Conservation (phyloP, 1,140 invertebrate species). For the Psilanteris sp. region DNA sequence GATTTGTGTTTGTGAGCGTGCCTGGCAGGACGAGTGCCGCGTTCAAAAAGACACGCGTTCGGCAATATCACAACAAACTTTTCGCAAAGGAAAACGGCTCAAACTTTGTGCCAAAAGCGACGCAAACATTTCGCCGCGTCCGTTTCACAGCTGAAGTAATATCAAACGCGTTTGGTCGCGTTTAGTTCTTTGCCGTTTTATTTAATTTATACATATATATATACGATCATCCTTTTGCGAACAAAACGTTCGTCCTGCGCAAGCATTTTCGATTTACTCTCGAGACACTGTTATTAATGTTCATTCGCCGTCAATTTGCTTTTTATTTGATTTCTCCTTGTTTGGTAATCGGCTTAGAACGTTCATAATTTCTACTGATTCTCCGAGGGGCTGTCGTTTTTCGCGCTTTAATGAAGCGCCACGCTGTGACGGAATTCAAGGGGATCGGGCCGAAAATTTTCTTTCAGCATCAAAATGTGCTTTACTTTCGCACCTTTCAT, state of each 20-base stretch:
- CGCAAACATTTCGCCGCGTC: too few species aligned
- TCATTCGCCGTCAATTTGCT: conserved; percentile 38
- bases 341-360: conserved; percentile 62
- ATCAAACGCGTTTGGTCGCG: too few species aligned
- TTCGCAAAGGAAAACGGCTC: conserved; percentile 9
- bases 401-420: conserved; percentile 65
- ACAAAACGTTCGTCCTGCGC: too few species aligned
- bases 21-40: conserved; percentile 10
- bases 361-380: conserved; percentile 59
- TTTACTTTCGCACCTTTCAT: conserved; percentile 52
- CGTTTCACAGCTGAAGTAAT: too few species aligned
- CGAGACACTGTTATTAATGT: conserved; percentile 51
- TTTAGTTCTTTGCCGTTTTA: too few species aligned
- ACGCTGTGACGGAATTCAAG: conserved; percentile 59
- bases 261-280: too few species aligned
- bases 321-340: conserved; percentile 57
- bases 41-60: conserved; percentile 50
- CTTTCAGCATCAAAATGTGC: conserved; percentile 58
- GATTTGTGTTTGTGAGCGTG: conserved; percentile 51
- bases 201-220: too few species aligned
- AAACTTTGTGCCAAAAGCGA: conserved; percentile 3
- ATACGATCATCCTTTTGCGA: too few species aligned
- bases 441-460: conserved; percentile 53
- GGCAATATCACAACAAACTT: conserved; percentile 15
- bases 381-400: conserved; percentile 52